phyloP scores from a whole-genome alignment of 2,797 vertebrate genomes.

The Lepilemur ruficaudatus region DNA sequence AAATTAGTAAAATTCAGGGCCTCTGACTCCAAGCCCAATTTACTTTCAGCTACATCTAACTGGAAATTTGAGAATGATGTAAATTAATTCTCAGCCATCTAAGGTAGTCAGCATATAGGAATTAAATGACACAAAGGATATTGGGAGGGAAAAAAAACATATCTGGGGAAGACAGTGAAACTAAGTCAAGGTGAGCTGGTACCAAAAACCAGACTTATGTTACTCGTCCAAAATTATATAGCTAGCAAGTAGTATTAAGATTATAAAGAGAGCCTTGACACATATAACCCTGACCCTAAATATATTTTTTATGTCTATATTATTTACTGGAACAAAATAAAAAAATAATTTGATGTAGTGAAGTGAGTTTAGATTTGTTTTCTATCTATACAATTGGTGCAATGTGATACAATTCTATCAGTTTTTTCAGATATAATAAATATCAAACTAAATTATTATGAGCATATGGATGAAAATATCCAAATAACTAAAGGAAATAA shows the following conservation, averaged over 20 bases:
- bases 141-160: neutral
- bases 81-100: neutral
- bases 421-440: constrained; percentile 6
- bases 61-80: neutral
- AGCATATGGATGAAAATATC: neutral
- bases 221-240: neutral
- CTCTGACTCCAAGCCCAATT: neutral
- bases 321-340: neutral
- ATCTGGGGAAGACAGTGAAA: neutral
- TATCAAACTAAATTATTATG: constrained; percentile 15
- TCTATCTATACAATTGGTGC: neutral
- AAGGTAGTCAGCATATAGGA: neutral
- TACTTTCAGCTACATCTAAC: neutral
- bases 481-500: constrained; percentile 26
- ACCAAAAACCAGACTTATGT: neutral
- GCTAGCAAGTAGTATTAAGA: neutral
- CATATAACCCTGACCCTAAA: neutral
- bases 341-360: neutral
- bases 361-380: neutral
- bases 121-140: neutral
- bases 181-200: neutral
- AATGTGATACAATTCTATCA: neutral
- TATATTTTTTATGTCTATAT: neutral
- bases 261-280: neutral
- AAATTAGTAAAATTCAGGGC: neutral